Conservation (phyloP, 2,888 invertebrate species). For the Nysson spinosus region DNA sequence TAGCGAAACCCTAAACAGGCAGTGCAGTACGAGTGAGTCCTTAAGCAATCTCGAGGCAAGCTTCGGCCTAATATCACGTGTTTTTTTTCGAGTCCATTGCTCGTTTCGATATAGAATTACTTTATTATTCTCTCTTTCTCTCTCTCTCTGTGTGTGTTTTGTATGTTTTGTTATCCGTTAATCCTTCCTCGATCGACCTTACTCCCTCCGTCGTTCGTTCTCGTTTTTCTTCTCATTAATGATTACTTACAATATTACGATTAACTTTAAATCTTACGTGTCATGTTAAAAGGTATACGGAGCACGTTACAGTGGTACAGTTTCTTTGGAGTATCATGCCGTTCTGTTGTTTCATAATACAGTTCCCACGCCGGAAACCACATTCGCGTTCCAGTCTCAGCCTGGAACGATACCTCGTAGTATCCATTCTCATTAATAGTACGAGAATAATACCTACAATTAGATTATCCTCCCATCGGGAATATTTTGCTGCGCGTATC, state of each 20-base stretch:
- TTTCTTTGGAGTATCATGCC: constrained; percentile 73
- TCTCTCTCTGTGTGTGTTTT: constrained; percentile 22
- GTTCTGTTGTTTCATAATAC: constrained; percentile 26
- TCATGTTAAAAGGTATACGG: constrained; percentile 69
- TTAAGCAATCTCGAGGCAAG: constrained; percentile 78
- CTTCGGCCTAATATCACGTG: constrained; percentile 78
- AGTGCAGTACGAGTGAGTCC: constrained; percentile 77
- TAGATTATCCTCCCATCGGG: no score
- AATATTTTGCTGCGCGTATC: constrained; percentile 19
- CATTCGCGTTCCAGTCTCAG: constrained; percentile 7
- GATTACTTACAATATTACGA: constrained; percentile 72
- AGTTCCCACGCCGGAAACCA: neutral
- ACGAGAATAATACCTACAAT: no score
- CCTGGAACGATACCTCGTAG: no score
- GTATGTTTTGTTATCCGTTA: constrained; percentile 28
- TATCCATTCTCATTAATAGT: no score
- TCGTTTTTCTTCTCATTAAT: constrained; percentile 53
- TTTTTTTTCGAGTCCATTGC: constrained; percentile 77
- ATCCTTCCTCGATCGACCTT: constrained; percentile 51
- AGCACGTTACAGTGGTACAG: constrained; percentile 70
- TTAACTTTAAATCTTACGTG: constrained; percentile 68
- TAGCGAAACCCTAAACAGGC: constrained; percentile 77
- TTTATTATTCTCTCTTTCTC: constrained; percentile 29
- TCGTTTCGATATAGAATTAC: constrained; percentile 72
- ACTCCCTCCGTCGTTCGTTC: constrained; percentile 51